Percentiles rank a stretch among this genome's conserved stretches.
Evolutionary conservation across 1,140 invertebrate genomes (phyloP).

Genomic region (Lordiphosa clarofinis): DNA sequence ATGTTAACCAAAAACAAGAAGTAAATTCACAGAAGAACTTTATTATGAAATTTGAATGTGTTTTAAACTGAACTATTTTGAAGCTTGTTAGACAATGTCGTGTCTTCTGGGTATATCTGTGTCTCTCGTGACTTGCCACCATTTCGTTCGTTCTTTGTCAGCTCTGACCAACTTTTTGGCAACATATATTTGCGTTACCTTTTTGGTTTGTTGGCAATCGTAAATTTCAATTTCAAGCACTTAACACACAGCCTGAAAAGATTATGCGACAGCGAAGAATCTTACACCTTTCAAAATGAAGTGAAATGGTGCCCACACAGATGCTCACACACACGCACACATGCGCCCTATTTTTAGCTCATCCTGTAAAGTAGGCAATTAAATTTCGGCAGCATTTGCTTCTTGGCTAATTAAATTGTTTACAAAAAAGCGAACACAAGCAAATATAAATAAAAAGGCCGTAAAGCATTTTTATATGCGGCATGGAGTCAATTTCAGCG

Average conservation of each 20-base stretch:
- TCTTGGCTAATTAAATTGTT: slow-evolving; percentile 73
- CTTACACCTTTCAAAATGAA: slow-evolving; percentile 53
- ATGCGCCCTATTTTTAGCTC: not conserved
- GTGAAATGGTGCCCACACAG: slow-evolving; percentile 46
- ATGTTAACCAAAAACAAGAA: too few species aligned
- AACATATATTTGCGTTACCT: slow-evolving; percentile 66
- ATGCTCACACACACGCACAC: slow-evolving; percentile 13
- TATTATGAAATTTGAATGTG: too few species aligned
- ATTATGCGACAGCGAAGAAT: slow-evolving; percentile 62
- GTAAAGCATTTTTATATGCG: slow-evolving; percentile 42
- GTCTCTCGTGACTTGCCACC: not conserved
- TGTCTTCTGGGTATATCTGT: not conserved
- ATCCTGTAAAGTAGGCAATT: slow-evolving; percentile 19
- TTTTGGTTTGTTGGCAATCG: slow-evolving; percentile 48
- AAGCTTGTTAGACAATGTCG: too few species aligned
- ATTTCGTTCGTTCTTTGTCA: not conserved
- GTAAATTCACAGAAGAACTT: too few species aligned
- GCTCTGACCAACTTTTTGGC: slow-evolving; percentile 31
- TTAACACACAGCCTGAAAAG: slow-evolving; percentile 47
- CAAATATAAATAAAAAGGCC: slow-evolving; percentile 23
- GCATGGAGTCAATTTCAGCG: slow-evolving; percentile 45
- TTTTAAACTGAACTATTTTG: too few species aligned
- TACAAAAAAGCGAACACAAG: slow-evolving; percentile 33
- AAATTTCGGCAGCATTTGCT: slow-evolving; percentile 47
- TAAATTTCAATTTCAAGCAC: slow-evolving; percentile 72